These are phyloP conservation scores for Gandaritis pyraliata DNA, from an alignment of 2,888 invertebrate species.

Conservation along the genomic window DNA sequence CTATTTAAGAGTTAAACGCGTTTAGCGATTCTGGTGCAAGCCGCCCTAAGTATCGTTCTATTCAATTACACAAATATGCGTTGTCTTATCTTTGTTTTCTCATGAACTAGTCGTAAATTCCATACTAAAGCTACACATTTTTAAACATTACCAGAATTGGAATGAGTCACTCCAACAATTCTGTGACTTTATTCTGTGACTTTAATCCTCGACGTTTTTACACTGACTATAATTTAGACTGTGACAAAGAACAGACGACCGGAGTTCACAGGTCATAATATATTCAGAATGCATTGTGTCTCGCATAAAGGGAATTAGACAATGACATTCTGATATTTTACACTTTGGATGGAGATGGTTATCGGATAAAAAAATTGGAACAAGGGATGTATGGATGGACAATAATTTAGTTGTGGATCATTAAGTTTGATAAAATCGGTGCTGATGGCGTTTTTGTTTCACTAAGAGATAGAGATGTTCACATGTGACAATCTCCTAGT, in stretches of 20 bases:
- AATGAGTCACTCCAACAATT: constrained; percentile 42
- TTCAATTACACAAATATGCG: not conserved
- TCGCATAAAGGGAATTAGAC: constrained; percentile 59
- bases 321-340: constrained; percentile 68
- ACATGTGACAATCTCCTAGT: constrained; percentile 29
- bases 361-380: constrained; percentile 58
- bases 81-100: constrained; percentile 14
- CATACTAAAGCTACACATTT: constrained; percentile 27
- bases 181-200: constrained; percentile 30
- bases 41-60: not conserved
- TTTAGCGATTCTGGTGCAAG: too few relatives aligned
- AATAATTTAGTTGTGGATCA: constrained; percentile 73
- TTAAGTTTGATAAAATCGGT: constrained; percentile 73
- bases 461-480: constrained; percentile 37
- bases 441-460: constrained; percentile 52
- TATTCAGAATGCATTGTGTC: constrained; percentile 81
- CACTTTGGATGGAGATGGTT: constrained; percentile 56
- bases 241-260: constrained; percentile 51
- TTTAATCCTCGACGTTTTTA: constrained; percentile 47
- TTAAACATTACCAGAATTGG: constrained; percentile 38
- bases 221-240: constrained; percentile 47
- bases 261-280: constrained; percentile 74
- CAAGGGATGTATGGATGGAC: constrained; percentile 54
- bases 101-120: constrained; percentile 31
- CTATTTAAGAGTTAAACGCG: too few relatives aligned